Percentiles rank a stretch among this genome's conserved stretches.
Evolutionary conservation across 2,113 vertebrate species (phyloP).

Genomic region (Ifrita kowaldi): DNA sequence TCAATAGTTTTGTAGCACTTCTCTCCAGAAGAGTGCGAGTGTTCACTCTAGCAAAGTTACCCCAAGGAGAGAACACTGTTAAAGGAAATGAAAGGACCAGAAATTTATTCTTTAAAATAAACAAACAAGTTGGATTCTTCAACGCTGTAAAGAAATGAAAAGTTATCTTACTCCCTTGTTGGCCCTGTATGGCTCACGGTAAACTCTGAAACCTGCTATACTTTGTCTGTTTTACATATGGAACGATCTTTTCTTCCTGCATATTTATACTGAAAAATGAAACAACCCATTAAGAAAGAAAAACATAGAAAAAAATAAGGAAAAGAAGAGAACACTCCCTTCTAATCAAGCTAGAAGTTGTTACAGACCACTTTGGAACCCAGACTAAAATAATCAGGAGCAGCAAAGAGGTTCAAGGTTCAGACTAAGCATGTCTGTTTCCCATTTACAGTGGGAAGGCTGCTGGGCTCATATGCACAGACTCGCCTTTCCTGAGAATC

Average conservation of each 20-base stretch:
- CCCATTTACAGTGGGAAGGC: neutral
- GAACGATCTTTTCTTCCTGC: neutral
- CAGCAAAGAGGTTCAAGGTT: neutral
- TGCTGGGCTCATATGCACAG: neutral
- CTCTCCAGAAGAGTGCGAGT: neutral
- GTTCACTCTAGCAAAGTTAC: neutral
- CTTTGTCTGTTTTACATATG: neutral
- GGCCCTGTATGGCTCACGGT: neutral
- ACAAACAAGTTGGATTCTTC: neutral
- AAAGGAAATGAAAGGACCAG: neutral
- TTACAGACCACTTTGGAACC: neutral
- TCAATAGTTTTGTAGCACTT: neutral
- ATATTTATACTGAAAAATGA: slow-evolving; percentile 29
- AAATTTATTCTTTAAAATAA: neutral
- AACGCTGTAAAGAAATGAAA: neutral
- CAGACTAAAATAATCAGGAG: neutral
- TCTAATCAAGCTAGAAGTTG: neutral
- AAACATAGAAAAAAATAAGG: slow-evolving; percentile 10
- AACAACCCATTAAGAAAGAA: slow-evolving; percentile 22
- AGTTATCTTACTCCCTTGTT: neutral
- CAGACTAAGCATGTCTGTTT: neutral
- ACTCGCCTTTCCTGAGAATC: neutral
- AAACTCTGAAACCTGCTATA: neutral
- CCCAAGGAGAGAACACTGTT: neutral
- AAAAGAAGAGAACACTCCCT: neutral